Evolutionary conservation across 2,113 vertebrate genomes (phyloP).

Genomic region (Psophia crepitans): DNA sequence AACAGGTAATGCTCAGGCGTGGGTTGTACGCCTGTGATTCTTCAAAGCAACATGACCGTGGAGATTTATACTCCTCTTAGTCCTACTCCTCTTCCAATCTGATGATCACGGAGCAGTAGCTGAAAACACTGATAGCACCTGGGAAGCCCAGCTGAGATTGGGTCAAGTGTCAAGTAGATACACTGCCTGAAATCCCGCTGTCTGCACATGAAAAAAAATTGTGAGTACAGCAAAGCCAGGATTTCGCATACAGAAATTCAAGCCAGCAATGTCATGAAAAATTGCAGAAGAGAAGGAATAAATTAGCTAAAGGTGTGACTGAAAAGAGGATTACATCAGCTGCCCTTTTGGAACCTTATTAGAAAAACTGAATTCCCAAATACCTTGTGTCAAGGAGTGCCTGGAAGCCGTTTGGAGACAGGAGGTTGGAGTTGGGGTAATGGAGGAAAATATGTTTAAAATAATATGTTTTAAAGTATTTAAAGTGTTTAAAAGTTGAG

Average conservation of each 20-base stretch:
- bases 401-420: neutral
- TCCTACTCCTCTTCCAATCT: neutral
- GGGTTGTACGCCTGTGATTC: neutral
- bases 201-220: neutral
- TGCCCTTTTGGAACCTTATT: neutral
- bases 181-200: neutral
- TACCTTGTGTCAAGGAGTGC: neutral
- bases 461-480: neutral
- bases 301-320: neutral
- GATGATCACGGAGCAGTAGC: neutral
- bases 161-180: neutral
- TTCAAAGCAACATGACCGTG: neutral
- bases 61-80: neutral
- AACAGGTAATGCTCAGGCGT: neutral
- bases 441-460: neutral
- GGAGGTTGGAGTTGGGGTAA: neutral
- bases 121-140: neutral
- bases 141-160: neutral
- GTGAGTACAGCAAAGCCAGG: neutral
- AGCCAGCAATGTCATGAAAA: neutral
- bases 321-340: neutral
- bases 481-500: neutral
- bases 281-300: neutral
- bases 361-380: neutral
- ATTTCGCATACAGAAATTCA: neutral